These are phyloP conservation scores for Osmoderma eremita DNA, from an alignment of 2,888 invertebrate species.

Conservation along the genomic window DNA sequence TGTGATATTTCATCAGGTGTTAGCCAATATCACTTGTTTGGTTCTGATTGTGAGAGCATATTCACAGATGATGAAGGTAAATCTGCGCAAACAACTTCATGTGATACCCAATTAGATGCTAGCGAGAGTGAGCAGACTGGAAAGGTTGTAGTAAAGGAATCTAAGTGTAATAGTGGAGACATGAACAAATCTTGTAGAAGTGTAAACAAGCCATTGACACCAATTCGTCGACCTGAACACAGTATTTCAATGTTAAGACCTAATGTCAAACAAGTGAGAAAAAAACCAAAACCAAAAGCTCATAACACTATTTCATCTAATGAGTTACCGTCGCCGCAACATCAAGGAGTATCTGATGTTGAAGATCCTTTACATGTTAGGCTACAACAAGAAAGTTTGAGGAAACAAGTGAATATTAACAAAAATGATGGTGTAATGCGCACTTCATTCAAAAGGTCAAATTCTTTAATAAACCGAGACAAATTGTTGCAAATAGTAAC, in stretches of 20 bases:
- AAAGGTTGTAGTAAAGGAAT: background rate
- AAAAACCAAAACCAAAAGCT: slow-evolving; percentile 1
- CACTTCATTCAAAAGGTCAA: slow-evolving; percentile 15
- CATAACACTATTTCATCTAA: background rate
- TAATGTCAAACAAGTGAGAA: background rate
- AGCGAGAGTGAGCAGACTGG: too few relatives aligned
- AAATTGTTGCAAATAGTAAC: background rate
- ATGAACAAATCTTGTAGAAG: too few relatives aligned
- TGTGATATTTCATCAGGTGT: background rate
- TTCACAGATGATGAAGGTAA: slow-evolving; percentile 9
- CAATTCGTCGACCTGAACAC: background rate
- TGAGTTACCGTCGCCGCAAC: background rate
- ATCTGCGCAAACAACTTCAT: too few relatives aligned
- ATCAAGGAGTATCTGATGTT: background rate
- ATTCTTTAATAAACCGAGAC: slow-evolving; percentile 13
- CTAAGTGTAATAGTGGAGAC: too few relatives aligned
- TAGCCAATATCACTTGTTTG: slow-evolving; percentile 7
- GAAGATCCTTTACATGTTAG: slow-evolving; percentile 14
- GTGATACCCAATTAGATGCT: too few relatives aligned
- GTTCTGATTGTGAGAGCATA: slow-evolving; percentile 25
- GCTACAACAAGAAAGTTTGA: slow-evolving; percentile 10
- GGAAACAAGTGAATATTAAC: background rate
- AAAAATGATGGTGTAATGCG: background rate
- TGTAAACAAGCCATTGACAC: too few relatives aligned
- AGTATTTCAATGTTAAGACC: background rate